Percentiles rank a stretch among this genome's conserved stretches.
Evolutionary conservation across 2,888 invertebrate species (phyloP).

Genomic region (Stenolophus ochropezus): DNA sequence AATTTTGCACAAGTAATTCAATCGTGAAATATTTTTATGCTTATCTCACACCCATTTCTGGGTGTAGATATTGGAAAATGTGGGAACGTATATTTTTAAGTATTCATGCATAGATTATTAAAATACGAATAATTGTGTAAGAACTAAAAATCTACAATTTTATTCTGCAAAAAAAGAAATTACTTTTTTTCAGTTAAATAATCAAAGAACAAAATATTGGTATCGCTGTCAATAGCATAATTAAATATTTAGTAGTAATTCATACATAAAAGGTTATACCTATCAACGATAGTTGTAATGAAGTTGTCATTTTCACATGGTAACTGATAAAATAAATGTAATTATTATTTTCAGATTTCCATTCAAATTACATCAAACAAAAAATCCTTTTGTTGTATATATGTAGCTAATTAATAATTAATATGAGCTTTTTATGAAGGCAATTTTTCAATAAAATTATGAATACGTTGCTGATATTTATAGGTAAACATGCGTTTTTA

Average conservation of each 20-base stretch:
- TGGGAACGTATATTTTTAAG: too few relatives aligned
- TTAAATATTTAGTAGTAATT: background rate
- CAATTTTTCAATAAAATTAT: conserved; percentile 10
- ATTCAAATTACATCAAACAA: background rate
- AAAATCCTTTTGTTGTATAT: conserved; percentile 6
- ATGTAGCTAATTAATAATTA: background rate
- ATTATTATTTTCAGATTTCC: background rate
- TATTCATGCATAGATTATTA: too few relatives aligned
- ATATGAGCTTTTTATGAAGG: background rate
- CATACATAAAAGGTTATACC: background rate
- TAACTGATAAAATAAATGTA: background rate
- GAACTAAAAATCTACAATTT: too few relatives aligned
- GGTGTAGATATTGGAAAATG: too few relatives aligned
- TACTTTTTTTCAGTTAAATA: too few relatives aligned
- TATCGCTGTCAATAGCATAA: background rate
- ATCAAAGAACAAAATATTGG: too few relatives aligned
- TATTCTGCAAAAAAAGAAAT: too few relatives aligned
- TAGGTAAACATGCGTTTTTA: conserved; percentile 3
- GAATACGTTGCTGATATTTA: background rate
- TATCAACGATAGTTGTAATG: background rate
- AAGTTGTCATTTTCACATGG: background rate
- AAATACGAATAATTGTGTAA: too few relatives aligned
- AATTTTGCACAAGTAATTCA: too few relatives aligned
- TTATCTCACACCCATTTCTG: too few relatives aligned
- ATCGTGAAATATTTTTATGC: too few relatives aligned